Percentiles rank a stretch among this genome's conserved stretches.
Conservation (phyloP, 37 sponge, comb jelly and placozoan genomes). For the Oopsacas minuta region DNA sequence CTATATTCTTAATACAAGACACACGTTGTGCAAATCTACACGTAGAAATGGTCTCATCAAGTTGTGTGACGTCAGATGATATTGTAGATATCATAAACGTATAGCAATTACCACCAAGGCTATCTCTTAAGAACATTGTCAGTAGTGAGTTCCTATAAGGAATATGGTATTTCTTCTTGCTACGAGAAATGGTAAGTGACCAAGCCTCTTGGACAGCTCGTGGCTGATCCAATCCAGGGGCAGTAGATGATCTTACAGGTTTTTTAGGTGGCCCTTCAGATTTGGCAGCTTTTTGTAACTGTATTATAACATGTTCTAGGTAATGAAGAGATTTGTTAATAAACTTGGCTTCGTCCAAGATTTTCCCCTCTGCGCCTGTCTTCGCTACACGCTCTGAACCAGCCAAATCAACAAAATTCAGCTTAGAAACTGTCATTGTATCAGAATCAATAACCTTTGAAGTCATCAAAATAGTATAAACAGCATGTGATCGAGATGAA, state of each 20-base stretch:
- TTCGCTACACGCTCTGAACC: slow-evolving; percentile 83
- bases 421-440: slow-evolving; percentile 58
- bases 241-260: not conserved
- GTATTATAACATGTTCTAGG: slow-evolving; percentile 75
- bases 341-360: slow-evolving; percentile 65
- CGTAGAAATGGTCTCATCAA: slow-evolving; percentile 68
- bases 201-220: not conserved
- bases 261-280: not conserved
- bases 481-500: slow-evolving; percentile 75
- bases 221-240: not conserved
- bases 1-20: slow-evolving; percentile 59
- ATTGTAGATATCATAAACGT: slow-evolving; percentile 82
- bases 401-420: slow-evolving; percentile 77
- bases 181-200: not conserved
- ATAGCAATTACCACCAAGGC: slow-evolving; percentile 77
- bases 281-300: slow-evolving; percentile 44
- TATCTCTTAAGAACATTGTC: slow-evolving; percentile 74
- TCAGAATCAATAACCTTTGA: slow-evolving; percentile 31
- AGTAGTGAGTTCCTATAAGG: slow-evolving; percentile 79
- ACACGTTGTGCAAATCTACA: slow-evolving; percentile 80
- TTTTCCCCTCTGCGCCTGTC: slow-evolving; percentile 45
- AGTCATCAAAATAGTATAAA: slow-evolving; percentile 66
- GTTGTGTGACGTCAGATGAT: slow-evolving; percentile 47
- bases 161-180: slow-evolving; percentile 22
- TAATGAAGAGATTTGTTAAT: slow-evolving; percentile 81